These are phyloP conservation scores for Drosophila lacertosa DNA, from an alignment of 1,140 invertebrate genomes.

Conservation along the genomic window DNA sequence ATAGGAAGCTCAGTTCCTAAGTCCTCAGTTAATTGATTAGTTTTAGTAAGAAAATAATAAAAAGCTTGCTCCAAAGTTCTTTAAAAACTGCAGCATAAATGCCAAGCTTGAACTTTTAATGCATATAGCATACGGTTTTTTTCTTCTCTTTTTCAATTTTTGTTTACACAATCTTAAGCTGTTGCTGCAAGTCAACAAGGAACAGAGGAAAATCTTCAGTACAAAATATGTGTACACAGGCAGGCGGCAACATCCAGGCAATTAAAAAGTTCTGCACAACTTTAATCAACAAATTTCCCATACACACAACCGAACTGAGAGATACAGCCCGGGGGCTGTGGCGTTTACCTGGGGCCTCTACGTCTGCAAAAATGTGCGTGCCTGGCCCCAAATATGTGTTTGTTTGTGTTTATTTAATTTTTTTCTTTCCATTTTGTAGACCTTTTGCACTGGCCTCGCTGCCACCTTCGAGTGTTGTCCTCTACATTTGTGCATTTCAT, in stretches of 20 bases:
- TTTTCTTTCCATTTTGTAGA: no score
- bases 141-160: neutral
- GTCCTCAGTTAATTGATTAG: neutral
- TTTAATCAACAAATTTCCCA: conserved; percentile 81
- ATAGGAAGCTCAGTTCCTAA: neutral
- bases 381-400: conserved; percentile 43
- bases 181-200: neutral
- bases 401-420: no score
- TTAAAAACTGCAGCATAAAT: neutral
- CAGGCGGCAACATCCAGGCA: conserved; percentile 54
- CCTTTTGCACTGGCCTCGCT: neutral
- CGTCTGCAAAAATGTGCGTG: conserved; percentile 57
- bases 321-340: conserved; percentile 9
- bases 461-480: conserved; percentile 25
- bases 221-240: neutral
- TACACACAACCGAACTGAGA: conserved; percentile 21
- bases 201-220: conserved; percentile 6
- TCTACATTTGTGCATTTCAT: conserved; percentile 66
- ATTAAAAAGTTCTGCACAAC: conserved; percentile 77
- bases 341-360: neutral
- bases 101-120: conserved; percentile 1
- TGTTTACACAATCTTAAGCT: neutral
- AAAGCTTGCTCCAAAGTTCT: neutral
- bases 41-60: neutral
- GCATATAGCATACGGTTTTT: neutral